Evolutionary conservation across 2,888 invertebrate genomes (phyloP).

Genomic region (Macrosoma leucophasiata): DNA sequence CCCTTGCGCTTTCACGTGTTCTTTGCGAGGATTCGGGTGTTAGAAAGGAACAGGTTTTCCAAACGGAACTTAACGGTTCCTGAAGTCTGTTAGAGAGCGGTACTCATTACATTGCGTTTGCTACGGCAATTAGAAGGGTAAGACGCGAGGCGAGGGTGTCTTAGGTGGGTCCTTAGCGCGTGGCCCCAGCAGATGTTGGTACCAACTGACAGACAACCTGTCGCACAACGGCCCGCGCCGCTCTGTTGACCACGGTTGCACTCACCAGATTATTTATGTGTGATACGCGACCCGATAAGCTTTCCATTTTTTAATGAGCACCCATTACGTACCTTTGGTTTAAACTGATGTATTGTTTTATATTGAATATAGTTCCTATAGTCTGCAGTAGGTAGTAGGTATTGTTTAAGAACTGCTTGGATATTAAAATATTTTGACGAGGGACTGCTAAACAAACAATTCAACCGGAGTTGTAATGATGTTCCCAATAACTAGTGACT

Average conservation of each 20-base stretch:
- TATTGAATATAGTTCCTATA: too few species aligned
- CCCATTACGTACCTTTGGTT: too few species aligned
- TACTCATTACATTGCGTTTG: slow-evolving; percentile 37
- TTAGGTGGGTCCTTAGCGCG: slow-evolving; percentile 45
- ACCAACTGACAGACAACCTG: slow-evolving; percentile 71
- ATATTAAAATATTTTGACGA: too few species aligned
- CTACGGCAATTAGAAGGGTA: slow-evolving; percentile 58
- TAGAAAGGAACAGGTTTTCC: slow-evolving; percentile 57
- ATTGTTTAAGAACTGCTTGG: too few species aligned
- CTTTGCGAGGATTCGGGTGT: slow-evolving; percentile 42
- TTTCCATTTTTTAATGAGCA: slow-evolving; percentile 57
- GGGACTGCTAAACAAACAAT: too few species aligned
- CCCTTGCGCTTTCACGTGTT: slow-evolving; percentile 61
- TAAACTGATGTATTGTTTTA: too few species aligned
- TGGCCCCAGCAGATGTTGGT: slow-evolving; percentile 59
- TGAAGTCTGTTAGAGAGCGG: slow-evolving; percentile 55
- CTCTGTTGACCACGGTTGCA: slow-evolving; percentile 50
- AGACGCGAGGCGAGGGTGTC: slow-evolving; percentile 71
- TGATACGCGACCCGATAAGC: slow-evolving; percentile 51
- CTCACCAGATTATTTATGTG: slow-evolving; percentile 60
- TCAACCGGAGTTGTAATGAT: too few species aligned
- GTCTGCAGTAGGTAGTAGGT: too few species aligned
- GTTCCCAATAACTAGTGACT: too few species aligned
- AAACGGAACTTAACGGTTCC: slow-evolving; percentile 70
- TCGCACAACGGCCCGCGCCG: slow-evolving; percentile 69